These are phyloP conservation scores for Platerodrilus igneus DNA, from an alignment of 2,888 invertebrate genomes.

Conservation along the genomic window DNA sequence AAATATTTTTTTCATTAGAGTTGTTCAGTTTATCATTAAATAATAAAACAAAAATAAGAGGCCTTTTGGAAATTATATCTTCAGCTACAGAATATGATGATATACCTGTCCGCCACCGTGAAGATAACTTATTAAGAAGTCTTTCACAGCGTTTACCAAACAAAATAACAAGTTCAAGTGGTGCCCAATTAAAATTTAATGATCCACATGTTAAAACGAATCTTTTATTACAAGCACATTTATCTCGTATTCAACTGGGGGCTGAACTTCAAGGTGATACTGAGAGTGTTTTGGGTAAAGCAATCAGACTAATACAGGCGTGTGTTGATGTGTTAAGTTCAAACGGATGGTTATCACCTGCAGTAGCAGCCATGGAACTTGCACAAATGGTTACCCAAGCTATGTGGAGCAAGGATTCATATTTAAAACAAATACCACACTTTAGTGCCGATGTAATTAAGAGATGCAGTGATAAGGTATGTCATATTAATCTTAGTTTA, in stretches of 20 bases:
- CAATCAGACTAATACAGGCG: conserved; percentile 83
- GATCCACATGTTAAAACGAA: conserved; percentile 98
- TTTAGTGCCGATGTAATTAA: conserved; percentile 85
- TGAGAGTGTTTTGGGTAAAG: conserved; percentile 81
- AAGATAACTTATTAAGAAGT: conserved; percentile 76
- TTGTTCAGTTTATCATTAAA: conserved; percentile 95
- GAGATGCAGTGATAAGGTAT: conserved; percentile 82
- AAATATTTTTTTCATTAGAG: conserved; percentile 60
- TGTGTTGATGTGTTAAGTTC: conserved; percentile 93
- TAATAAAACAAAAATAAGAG: conserved; percentile 95
- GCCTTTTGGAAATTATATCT: conserved; percentile 95
- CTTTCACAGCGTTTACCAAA: conserved; percentile 54
- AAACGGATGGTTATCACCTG: conserved; percentile 97
- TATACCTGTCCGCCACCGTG: conserved; percentile 90
- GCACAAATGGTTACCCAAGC: conserved; percentile 99
- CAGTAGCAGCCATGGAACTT: conserved; percentile 98
- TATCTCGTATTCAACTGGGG: conserved; percentile 89
- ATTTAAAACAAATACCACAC: conserved; percentile 94
- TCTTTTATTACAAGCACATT: conserved; percentile 90
- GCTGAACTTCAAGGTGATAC: conserved; percentile 97
- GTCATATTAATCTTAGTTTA: not conserved
- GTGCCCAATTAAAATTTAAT: conserved; percentile 73
- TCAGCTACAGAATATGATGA: conserved; percentile 96
- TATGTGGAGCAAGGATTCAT: conserved; percentile 99
- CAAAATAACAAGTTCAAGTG: conserved; percentile 58